Conservation (phyloP, 1,140 invertebrate species). For the Tetramorium alpestre region DNA sequence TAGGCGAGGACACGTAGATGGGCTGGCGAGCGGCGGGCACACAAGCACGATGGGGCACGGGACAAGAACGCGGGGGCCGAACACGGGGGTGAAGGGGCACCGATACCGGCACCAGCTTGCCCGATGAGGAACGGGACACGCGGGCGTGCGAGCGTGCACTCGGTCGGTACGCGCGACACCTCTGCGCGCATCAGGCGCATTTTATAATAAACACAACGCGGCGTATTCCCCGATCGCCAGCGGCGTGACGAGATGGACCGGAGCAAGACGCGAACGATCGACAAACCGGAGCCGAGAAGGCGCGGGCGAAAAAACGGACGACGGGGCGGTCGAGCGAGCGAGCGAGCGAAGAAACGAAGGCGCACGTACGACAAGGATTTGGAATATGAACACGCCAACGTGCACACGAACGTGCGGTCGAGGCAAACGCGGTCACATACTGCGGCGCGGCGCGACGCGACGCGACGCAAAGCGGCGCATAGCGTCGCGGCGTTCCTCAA, state of each 20-base stretch:
- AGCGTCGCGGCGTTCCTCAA: constrained; percentile 38
- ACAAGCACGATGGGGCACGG: neutral
- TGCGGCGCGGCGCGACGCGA: constrained; percentile 38
- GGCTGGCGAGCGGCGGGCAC: constrained; percentile 12
- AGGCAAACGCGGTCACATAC: constrained; percentile 30
- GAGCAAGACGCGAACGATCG: neutral
- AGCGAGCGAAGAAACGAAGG: neutral
- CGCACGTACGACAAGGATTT: constrained; percentile 36
- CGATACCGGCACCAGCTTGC: constrained; percentile 13
- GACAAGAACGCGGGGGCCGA: neutral
- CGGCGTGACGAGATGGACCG: neutral
- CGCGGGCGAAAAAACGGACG: too few relatives aligned
- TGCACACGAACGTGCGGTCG: constrained; percentile 40
- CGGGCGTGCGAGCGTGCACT: constrained; percentile 52
- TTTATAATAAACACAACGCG: neutral
- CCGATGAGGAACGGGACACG: constrained; percentile 28
- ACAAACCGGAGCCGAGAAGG: too few relatives aligned
- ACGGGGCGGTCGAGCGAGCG: neutral
- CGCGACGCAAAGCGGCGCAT: constrained; percentile 23
- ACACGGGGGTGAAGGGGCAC: neutral
- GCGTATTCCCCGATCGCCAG: neutral
- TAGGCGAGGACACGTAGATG: neutral
- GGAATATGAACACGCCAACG: constrained; percentile 46
- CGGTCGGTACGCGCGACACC: constrained; percentile 71
- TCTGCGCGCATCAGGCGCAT: constrained; percentile 18